These are phyloP conservation scores for Drosophila longiperda DNA, from an alignment of 2,888 invertebrate species.

Conservation along the genomic window DNA sequence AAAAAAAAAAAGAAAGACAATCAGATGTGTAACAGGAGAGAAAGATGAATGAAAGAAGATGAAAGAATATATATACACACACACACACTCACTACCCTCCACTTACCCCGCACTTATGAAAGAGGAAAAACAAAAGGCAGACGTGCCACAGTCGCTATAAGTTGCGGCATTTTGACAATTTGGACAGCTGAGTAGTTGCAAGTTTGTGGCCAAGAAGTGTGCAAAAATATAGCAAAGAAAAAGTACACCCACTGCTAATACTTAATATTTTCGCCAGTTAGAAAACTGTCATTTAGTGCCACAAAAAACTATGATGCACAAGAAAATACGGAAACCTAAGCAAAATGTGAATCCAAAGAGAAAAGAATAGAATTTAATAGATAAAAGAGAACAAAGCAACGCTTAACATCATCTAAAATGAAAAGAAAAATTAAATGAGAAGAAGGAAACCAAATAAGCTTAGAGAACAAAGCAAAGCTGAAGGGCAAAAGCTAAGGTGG, in stretches of 20 bases:
- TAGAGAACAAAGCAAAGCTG: not conserved
- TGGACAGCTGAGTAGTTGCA: constrained; percentile 30
- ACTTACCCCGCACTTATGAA: constrained; percentile 32
- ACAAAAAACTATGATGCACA: constrained; percentile 6
- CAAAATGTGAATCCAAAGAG: not conserved
- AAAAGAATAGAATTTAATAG: not conserved
- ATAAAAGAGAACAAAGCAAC: not conserved
- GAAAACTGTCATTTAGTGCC: constrained; percentile 21
- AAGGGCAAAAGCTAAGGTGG: not conserved
- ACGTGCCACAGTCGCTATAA: constrained; percentile 61
- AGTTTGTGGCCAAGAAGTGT: constrained; percentile 7
- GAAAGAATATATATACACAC: not conserved
- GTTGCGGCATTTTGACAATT: constrained; percentile 70
- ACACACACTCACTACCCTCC: constrained; percentile 2
- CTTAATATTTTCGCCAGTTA: constrained; percentile 30
- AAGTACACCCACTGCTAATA: constrained; percentile 32
- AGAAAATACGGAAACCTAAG: not conserved
- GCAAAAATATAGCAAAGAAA: constrained; percentile 3
- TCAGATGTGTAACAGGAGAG: constrained; percentile 33
- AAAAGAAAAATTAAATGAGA: not conserved
- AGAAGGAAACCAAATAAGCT: not conserved
- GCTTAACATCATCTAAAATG: not conserved
- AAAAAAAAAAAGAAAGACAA: constrained; percentile 51
- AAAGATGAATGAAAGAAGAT: constrained; percentile 1
- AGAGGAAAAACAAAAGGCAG: constrained; percentile 36